Conservation (phyloP, 2,888 invertebrate genomes). For the Spisula subtruncata region DNA sequence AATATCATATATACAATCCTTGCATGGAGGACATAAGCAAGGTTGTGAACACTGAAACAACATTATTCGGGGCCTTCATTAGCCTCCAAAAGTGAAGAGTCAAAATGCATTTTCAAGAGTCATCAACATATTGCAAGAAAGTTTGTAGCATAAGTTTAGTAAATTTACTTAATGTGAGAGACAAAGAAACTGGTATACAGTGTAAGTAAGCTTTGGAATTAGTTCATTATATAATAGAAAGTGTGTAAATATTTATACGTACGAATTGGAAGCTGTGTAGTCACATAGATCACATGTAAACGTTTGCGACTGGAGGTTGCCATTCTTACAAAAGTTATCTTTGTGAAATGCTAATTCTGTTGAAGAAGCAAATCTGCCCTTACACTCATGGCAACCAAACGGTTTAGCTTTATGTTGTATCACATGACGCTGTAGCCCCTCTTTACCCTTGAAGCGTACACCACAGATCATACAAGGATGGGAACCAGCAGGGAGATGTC, state of each 20-base stretch:
- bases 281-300: conserved; percentile 61
- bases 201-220: too few species aligned
- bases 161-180: too few species aligned
- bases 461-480: conserved; percentile 66
- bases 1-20: background rate
- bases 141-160: too few species aligned
- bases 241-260: background rate
- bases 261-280: conserved; percentile 52
- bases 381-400: conserved; percentile 63
- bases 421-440: conserved; percentile 53
- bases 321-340: conserved; percentile 32
- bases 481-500: conserved; percentile 17
- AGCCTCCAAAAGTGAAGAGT: too few species aligned
- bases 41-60: too few species aligned
- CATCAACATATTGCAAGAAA: too few species aligned
- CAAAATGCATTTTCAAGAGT: too few species aligned
- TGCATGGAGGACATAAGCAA: too few species aligned
- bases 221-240: background rate
- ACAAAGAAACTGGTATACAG: too few species aligned
- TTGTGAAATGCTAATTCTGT: conserved; percentile 46
- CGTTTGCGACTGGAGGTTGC: conserved; percentile 22
- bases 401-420: conserved; percentile 60
- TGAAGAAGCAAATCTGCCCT: conserved; percentile 39
- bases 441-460: conserved; percentile 52
- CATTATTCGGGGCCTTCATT: too few species aligned